Evolutionary conservation across 2,888 invertebrate species (phyloP).

Genomic region (Monopis laevigella): DNA sequence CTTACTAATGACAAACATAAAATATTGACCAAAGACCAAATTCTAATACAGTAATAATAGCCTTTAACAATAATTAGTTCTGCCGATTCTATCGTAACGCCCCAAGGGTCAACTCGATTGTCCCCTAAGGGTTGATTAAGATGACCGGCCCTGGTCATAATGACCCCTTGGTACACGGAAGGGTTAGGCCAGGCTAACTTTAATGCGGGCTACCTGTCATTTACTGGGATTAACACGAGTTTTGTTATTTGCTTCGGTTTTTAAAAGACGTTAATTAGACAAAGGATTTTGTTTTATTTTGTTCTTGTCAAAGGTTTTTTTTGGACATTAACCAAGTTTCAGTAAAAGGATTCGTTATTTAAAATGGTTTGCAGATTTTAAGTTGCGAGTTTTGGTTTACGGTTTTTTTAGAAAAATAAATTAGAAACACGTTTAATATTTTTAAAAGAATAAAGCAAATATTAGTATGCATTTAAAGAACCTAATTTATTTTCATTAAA

Average conservation of each 20-base stretch:
- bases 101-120: conserved; percentile 54
- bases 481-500: too few species aligned
- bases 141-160: conserved; percentile 45
- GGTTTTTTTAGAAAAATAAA: too few species aligned
- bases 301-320: conserved; percentile 13
- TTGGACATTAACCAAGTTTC: conserved; percentile 8
- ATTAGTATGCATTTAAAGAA: too few species aligned
- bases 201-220: conserved; percentile 16
- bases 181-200: conserved; percentile 13
- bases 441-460: too few species aligned
- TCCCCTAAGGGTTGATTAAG: conserved; percentile 64
- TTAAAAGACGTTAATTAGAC: conserved; percentile 17
- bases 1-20: conserved; percentile 34
- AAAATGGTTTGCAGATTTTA: too few species aligned
- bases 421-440: too few species aligned
- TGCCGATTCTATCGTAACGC: conserved; percentile 29
- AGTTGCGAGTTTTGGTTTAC: too few species aligned
- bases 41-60: conserved; percentile 45
- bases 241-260: conserved; percentile 12
- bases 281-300: conserved; percentile 15
- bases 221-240: conserved; percentile 16
- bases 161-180: conserved; percentile 27
- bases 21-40: conserved; percentile 34
- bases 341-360: too few species aligned
- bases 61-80: conserved; percentile 59